Evolutionary conservation across 2,888 invertebrate species (phyloP).

Genomic region (Cephalotes varians): DNA sequence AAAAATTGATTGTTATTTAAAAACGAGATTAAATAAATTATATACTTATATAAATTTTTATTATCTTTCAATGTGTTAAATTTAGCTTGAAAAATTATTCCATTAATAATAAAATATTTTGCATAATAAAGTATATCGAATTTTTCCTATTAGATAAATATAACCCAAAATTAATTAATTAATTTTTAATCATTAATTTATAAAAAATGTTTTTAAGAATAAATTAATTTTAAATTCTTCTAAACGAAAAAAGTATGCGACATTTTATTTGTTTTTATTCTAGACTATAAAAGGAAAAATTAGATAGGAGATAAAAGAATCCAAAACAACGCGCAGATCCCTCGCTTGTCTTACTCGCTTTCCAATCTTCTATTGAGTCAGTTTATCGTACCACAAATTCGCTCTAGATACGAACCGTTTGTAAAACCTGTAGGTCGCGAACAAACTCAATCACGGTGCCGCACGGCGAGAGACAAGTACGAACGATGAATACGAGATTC

Average conservation of each 20-base stretch:
- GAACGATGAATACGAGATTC: slow-evolving; percentile 73
- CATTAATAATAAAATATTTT: neutral
- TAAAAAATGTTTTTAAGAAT: neutral
- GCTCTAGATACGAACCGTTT: slow-evolving; percentile 68
- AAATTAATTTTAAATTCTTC: neutral
- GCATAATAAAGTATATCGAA: neutral
- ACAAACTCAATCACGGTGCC: slow-evolving; percentile 56
- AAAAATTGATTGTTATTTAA: neutral
- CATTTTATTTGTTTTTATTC: neutral
- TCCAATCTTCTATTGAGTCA: slow-evolving; percentile 73
- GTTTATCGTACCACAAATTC: slow-evolving; percentile 64
- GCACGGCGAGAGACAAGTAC: slow-evolving; percentile 50
- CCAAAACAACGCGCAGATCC: neutral
- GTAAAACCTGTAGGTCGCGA: slow-evolving; percentile 70
- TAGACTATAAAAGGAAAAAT: neutral
- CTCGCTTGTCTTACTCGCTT: slow-evolving; percentile 58
- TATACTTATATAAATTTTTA: neutral
- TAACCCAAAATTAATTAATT: neutral
- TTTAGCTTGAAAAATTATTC: neutral
- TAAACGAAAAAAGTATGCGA: neutral
- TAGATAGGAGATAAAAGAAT: neutral
- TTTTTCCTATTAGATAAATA: neutral
- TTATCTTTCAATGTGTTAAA: neutral
- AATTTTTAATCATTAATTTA: neutral
- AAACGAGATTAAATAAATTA: neutral